These are phyloP conservation scores for Phenganax marumi DNA, from an alignment of 92 coral and sea anemone species.

Conservation along the genomic window DNA sequence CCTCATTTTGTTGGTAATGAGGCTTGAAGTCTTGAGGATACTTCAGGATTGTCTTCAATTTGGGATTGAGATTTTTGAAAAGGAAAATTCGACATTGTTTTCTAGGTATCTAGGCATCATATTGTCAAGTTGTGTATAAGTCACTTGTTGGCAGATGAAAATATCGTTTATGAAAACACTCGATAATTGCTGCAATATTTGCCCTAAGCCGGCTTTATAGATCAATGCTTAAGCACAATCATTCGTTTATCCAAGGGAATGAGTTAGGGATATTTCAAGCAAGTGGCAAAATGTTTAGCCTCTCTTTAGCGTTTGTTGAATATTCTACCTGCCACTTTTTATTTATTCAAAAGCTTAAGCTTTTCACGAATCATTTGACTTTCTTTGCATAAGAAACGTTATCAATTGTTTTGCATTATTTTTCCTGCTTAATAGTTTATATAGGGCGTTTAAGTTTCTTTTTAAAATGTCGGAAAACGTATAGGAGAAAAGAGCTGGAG, in stretches of 20 bases:
- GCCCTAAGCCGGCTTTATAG: background rate
- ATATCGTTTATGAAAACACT: conserved; percentile 4
- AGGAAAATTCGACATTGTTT: no score
- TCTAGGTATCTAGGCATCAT: background rate
- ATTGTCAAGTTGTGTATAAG: background rate
- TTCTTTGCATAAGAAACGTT: no score
- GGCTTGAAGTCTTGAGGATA: no score
- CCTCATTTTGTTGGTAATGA: no score
- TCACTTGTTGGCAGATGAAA: conserved; percentile 8
- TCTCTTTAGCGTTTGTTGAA: conserved; percentile 4
- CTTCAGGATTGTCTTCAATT: no score
- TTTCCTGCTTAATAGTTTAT: no score
- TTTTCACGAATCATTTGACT: no score
- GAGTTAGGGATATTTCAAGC: background rate
- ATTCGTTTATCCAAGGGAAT: no score
- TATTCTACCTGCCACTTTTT: background rate
- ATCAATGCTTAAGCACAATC: no score
- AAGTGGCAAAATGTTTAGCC: conserved; percentile 16
- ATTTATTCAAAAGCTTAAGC: background rate
- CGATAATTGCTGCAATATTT: conserved; percentile 1
- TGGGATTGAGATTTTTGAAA: no score
- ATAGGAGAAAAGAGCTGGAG: background rate
- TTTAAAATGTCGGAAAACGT: background rate
- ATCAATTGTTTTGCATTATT: no score
- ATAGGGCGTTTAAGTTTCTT: no score